These are phyloP conservation scores for Leptinotarsa undecemlineata DNA, from an alignment of 1,140 invertebrate species.

Conservation along the genomic window DNA sequence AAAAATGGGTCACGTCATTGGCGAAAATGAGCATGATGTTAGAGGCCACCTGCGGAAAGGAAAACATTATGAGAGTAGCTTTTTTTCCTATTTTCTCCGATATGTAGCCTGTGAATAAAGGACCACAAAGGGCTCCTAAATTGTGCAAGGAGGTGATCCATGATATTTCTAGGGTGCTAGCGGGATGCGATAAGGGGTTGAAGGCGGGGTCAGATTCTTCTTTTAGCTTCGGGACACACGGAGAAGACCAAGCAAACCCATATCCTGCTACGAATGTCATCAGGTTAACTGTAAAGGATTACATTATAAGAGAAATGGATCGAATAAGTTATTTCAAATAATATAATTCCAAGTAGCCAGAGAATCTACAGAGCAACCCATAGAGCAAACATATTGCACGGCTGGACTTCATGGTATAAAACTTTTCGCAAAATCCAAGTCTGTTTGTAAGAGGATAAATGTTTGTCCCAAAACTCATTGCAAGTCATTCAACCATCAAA, in stretches of 20 bases:
- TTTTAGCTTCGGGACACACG: conserved; percentile 62
- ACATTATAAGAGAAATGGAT: too few relatives aligned
- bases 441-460: too few relatives aligned
- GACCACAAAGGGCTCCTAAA: conserved; percentile 28
- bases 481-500: too few relatives aligned
- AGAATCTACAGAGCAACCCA: too few relatives aligned
- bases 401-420: too few relatives aligned
- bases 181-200: conserved; percentile 42
- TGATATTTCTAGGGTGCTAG: conserved; percentile 62
- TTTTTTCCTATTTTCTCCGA: conserved; percentile 66
- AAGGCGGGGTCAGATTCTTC: conserved; percentile 6
- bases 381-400: too few relatives aligned
- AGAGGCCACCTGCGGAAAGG: conserved; percentile 53
- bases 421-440: too few relatives aligned
- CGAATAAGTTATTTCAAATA: too few relatives aligned
- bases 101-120: conserved; percentile 61
- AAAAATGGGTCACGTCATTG: conserved; percentile 49
- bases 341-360: too few relatives aligned
- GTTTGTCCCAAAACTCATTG: too few relatives aligned
- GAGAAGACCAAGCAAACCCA: conserved; percentile 74
- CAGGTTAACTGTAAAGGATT: conserved; percentile 62
- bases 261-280: conserved; percentile 65
- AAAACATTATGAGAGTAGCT: conserved; percentile 51
- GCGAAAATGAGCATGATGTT: conserved; percentile 55
- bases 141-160: conserved; percentile 64